Conservation (phyloP, 2,113 vertebrate genomes). For the Poecilia latipinna region DNA sequence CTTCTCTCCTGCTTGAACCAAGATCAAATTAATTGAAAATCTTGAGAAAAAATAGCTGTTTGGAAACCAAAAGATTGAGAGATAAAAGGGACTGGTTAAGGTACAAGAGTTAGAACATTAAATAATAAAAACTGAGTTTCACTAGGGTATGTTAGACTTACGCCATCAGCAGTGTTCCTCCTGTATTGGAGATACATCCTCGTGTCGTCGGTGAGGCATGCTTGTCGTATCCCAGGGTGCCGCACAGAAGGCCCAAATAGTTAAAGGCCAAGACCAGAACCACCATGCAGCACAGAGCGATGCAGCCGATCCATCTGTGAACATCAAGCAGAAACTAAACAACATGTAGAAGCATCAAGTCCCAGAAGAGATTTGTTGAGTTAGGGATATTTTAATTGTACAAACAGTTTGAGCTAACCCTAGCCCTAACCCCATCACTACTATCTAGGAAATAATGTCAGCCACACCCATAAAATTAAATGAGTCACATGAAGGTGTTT, state of each 20-base stretch:
- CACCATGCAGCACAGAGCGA: conserved; percentile 89
- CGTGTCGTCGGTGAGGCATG: conserved; percentile 91
- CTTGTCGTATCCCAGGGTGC: conserved; percentile 87
- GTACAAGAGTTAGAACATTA: not conserved
- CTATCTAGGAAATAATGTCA: too few relatives aligned
- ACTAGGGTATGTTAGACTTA: conserved; percentile 72
- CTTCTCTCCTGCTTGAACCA: not conserved
- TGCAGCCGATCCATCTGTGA: conserved; percentile 88
- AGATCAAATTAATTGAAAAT: not conserved
- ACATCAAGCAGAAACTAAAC: conserved; percentile 20
- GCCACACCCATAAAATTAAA: too few relatives aligned
- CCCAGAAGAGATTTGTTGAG: too few relatives aligned
- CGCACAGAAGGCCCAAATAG: conserved; percentile 90
- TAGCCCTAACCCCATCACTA: too few relatives aligned
- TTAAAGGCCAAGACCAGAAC: conserved; percentile 90
- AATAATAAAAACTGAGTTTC: not conserved
- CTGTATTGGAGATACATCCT: conserved; percentile 94
- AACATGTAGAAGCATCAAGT: not conserved
- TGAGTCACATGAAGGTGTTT: too few relatives aligned
- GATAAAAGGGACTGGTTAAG: not conserved
- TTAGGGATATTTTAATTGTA: not conserved
- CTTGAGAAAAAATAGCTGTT: not conserved
- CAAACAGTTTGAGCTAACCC: not conserved
- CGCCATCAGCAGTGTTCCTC: conserved; percentile 96
- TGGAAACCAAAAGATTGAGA: not conserved